Conservation (phyloP, 2,888 invertebrate species). For the Sesamia inferens region DNA sequence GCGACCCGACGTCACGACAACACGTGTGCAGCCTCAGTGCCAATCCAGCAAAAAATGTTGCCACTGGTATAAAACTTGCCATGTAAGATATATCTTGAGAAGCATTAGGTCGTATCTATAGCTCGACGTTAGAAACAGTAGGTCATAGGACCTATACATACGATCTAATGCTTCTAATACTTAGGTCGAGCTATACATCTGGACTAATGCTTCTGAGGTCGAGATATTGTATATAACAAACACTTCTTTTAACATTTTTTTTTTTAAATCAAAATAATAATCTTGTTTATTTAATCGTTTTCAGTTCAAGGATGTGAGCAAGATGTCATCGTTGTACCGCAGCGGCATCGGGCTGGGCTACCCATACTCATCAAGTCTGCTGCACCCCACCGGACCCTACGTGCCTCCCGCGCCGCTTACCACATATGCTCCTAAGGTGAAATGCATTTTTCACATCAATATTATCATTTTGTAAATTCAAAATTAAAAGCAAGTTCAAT, state of each 20-base stretch:
- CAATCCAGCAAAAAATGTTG: no score
- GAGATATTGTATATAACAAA: neutral
- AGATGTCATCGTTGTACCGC: constrained; percentile 95
- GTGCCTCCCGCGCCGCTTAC: constrained; percentile 96
- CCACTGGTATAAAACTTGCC: neutral
- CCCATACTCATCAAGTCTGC: constrained; percentile 93
- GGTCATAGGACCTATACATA: no score
- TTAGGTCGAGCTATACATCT: no score
- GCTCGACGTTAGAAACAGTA: no score
- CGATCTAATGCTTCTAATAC: no score
- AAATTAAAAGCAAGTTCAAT: constrained; percentile 23
- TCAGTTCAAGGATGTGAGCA: constrained; percentile 96
- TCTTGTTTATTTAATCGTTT: constrained; percentile 50
- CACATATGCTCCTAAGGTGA: constrained; percentile 97
- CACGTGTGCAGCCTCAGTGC: no score
- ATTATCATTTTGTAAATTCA: constrained; percentile 19
- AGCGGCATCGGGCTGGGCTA: constrained; percentile 94
- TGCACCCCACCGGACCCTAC: constrained; percentile 96
- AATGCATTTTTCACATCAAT: constrained; percentile 26
- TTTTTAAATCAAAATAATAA: neutral
- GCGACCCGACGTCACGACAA: no score
- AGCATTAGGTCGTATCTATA: no score
- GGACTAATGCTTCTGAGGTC: no score
- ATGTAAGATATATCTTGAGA: neutral
- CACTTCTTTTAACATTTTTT: neutral